phyloP scores from a whole-genome alignment of 1,140 invertebrate species.

The Megalopta genalis region DNA sequence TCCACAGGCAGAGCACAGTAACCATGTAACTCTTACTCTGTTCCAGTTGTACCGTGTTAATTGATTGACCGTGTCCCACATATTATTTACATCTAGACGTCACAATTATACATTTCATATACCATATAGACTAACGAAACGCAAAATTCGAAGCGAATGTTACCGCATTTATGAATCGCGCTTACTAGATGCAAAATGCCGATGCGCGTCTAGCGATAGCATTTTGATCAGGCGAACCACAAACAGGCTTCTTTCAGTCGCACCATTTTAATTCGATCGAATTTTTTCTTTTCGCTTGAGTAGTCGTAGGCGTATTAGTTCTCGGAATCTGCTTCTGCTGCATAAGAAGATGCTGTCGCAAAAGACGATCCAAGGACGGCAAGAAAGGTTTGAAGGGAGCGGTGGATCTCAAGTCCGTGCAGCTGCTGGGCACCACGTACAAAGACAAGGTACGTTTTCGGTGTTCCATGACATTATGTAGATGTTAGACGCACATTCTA shows the following conservation, averaged over 20 bases:
- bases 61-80: neutral
- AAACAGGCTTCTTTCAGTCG: too few species aligned
- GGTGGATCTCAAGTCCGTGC: constrained; percentile 97
- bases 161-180: neutral
- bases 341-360: constrained; percentile 96
- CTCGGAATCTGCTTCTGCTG: constrained; percentile 95
- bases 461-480: constrained; percentile 71
- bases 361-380: constrained; percentile 95
- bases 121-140: too few species aligned
- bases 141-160: neutral
- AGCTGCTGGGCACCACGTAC: constrained; percentile 95
- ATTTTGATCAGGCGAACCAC: too few species aligned
- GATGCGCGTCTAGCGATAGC: too few species aligned
- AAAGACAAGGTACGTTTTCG: constrained; percentile 94
- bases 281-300: constrained; percentile 24
- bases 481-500: constrained; percentile 73
- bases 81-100: neutral
- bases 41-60: constrained; percentile 15
- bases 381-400: constrained; percentile 96
- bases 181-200: constrained; percentile 8
- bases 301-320: constrained; percentile 89
- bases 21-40: constrained; percentile 27
- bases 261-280: constrained; percentile 11
- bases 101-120: neutral
- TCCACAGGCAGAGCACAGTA: neutral